phyloP scores from a whole-genome alignment of 2,113 vertebrate species.

The Thamnophis sirtalis region DNA sequence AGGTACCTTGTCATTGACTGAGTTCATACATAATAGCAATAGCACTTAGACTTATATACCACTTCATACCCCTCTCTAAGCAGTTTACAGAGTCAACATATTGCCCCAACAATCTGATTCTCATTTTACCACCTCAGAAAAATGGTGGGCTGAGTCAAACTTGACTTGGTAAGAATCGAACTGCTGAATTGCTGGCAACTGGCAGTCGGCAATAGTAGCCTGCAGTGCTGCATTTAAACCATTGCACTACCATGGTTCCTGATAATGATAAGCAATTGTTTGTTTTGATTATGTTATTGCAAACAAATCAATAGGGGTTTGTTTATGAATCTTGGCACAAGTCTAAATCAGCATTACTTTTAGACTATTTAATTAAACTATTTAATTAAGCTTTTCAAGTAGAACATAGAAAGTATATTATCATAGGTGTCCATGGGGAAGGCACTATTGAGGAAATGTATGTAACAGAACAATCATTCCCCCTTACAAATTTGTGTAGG shows the following conservation, averaged over 20 bases:
- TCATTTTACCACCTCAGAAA: no score
- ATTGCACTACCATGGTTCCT: no score
- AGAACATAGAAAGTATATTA: background rate
- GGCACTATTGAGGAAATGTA: background rate
- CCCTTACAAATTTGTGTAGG: background rate
- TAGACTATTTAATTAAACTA: background rate
- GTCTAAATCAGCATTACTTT: background rate
- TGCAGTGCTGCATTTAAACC: no score
- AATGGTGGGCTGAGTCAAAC: no score
- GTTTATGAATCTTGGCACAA: background rate
- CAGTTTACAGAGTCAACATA: no score
- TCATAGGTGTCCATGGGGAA: background rate
- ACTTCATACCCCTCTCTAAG: no score
- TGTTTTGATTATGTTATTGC: background rate
- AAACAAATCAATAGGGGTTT: background rate
- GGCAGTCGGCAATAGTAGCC: no score
- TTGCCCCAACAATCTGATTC: no score
- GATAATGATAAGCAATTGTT: background rate
- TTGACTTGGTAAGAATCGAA: no score
- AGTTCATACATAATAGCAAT: background rate
- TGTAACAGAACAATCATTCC: background rate
- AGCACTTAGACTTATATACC: no score
- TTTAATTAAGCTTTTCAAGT: background rate
- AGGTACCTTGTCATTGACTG: background rate
- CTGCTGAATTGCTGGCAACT: no score